Percentiles rank a stretch among this genome's conserved stretches.
These are phyloP conservation scores for Drepana falcataria DNA, from an alignment of 2,888 invertebrate species.

Conservation along the genomic window DNA sequence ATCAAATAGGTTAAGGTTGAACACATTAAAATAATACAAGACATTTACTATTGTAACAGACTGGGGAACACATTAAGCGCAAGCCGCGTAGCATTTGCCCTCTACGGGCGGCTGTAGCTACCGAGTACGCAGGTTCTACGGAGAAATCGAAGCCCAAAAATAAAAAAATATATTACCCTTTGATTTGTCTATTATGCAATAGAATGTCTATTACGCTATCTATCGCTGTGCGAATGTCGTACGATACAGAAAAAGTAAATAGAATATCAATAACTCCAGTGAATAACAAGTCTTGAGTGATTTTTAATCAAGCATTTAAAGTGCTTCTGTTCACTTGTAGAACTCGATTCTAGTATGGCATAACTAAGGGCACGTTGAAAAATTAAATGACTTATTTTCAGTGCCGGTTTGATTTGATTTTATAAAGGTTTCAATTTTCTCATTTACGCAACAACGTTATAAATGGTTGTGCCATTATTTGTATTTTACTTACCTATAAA, in stretches of 20 bases:
- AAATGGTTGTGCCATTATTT: not conserved
- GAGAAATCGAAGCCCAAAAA: not conserved
- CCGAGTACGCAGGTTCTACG: conserved; percentile 19
- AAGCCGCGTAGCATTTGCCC: conserved; percentile 3
- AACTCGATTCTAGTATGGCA: not conserved
- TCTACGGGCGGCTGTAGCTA: conserved; percentile 3
- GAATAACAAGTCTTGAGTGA: too few species aligned
- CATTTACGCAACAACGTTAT: not conserved
- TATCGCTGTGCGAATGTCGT: not conserved
- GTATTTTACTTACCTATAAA: not conserved
- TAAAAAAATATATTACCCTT: too few species aligned
- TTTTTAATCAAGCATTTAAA: too few species aligned
- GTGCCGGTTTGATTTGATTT: not conserved
- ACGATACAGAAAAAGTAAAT: not conserved
- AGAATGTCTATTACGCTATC: too few species aligned
- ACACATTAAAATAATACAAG: not conserved
- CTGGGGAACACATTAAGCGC: too few species aligned
- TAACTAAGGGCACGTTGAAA: not conserved
- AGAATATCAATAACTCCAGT: too few species aligned
- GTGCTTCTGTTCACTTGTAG: not conserved
- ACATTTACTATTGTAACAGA: too few species aligned
- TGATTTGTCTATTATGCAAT: too few species aligned
- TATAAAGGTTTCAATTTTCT: not conserved
- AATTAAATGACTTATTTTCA: not conserved
- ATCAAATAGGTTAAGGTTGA: not conserved